Evolutionary conservation across 2,888 invertebrate genomes (phyloP), one percentile per base, ranked within the genome.

Genomic region (Acronicta aceris): DNA sequence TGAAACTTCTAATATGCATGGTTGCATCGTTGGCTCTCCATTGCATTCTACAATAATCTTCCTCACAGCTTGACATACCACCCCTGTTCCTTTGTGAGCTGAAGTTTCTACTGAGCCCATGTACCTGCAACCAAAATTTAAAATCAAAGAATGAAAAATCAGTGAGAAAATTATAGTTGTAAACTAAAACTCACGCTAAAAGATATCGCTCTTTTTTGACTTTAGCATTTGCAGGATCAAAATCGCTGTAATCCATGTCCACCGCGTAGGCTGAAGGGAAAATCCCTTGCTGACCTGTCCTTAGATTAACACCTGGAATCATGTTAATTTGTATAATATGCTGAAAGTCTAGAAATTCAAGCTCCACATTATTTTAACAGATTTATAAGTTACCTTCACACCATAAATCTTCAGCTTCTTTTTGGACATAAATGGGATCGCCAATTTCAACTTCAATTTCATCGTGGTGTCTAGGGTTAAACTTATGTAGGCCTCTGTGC

Each of bases 201-300:
- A 98, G 95, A 89, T 98, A 98, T 74, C 98, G 95, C 87, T 98
- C 98, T 78, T 98, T 95, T 88, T 98, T 97, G 16, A 97, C 97
- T 90, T 97, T 97, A 70, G 97, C 97, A 77, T 97, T 96, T 45
- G 97, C 96, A 5, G 98, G 97, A 89, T 99, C 98, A 87, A 99
- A 99, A 82, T 99, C 99, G 82, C 98, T 98, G 90, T 99, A 98
- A 82, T 99, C 99, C 93, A 99, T 97, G 87, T 99, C 99, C 25
- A 99, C 99, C 30, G 98, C 99, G 85, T 99, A 99, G 13, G 99
- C 99, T 63, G 98, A 98, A 3, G 99, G 99, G 85, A 99, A 99
- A 71, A 99, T 98, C 30, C 99, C 99, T 89, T 97, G 97, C 74
- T 98, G 96, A 13, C 98, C 98, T 2, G 99, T 98, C 80, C 99